These are phyloP conservation scores for Mus caroli DNA, from an alignment of 2,797 vertebrate species.

Conservation along the genomic window DNA sequence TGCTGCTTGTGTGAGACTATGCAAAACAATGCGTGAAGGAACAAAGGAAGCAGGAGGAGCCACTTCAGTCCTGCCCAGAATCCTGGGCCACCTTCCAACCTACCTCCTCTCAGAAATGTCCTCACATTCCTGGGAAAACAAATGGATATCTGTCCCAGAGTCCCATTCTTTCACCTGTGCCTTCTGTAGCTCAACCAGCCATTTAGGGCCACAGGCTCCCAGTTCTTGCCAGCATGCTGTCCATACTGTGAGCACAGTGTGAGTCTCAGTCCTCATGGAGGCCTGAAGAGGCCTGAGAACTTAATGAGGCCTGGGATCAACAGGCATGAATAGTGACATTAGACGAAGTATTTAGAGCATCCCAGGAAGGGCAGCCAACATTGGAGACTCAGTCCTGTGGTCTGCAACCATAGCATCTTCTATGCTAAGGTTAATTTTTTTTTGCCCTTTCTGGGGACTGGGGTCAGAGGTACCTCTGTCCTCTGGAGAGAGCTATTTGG, in stretches of 20 bases:
- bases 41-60: background rate
- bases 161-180: background rate
- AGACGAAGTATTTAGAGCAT: slow-evolving; percentile 29
- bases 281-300: background rate
- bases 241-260: background rate
- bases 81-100: background rate
- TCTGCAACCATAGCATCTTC: background rate
- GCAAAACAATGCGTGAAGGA: background rate
- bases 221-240: background rate
- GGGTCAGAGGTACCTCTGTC: background rate
- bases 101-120: background rate
- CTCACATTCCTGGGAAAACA: background rate
- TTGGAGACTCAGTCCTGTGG: background rate
- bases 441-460: background rate
- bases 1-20: background rate
- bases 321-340: background rate
- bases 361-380: background rate
- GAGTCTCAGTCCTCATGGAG: background rate
- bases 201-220: background rate
- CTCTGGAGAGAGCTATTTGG: background rate
- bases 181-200: background rate
- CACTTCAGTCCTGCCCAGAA: background rate
- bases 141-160: background rate
- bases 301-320: background rate
- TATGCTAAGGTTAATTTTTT: background rate